Evolutionary conservation across 2,797 vertebrate species (phyloP).

Genomic region (Chromobotia macracanthus): DNA sequence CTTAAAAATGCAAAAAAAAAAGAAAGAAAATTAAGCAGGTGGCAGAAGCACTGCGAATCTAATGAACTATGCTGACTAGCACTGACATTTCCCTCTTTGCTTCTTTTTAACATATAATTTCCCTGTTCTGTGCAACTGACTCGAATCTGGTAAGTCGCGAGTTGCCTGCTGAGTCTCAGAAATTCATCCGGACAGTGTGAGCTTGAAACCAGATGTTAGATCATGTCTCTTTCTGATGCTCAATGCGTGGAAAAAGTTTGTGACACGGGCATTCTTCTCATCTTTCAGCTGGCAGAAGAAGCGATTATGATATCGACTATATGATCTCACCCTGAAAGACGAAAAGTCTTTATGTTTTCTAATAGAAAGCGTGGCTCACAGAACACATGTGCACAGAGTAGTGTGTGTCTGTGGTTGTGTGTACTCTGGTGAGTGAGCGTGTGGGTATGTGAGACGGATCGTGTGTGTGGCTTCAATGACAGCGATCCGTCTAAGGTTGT

Average conservation of each 20-base stretch:
- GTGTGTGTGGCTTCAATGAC: neutral
- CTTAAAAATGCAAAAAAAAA: no score
- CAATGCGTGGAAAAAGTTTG: slow-evolving; percentile 11
- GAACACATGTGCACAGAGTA: neutral
- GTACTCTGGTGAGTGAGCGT: neutral
- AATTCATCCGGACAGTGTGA: neutral
- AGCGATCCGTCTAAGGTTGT: slow-evolving; percentile 1
- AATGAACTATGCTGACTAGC: neutral
- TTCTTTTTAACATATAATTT: neutral
- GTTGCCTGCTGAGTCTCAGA: neutral
- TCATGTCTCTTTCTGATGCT: slow-evolving; percentile 18
- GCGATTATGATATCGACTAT: slow-evolving; percentile 23
- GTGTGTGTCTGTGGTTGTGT: neutral
- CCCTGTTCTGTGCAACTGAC: neutral
- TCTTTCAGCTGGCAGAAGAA: slow-evolving; percentile 28
- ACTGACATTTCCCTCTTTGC: neutral
- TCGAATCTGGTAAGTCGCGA: neutral
- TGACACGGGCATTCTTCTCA: slow-evolving; percentile 18
- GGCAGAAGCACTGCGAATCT: neutral
- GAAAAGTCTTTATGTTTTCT: slow-evolving; percentile 19
- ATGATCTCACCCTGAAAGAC: slow-evolving; percentile 22
- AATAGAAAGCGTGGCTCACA: neutral
- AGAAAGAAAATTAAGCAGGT: neutral
- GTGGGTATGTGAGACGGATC: neutral
- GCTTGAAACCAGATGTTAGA: slow-evolving; percentile 32